Evolutionary conservation across 2,888 invertebrate genomes (phyloP).

Genomic region (Pelosia muscerda): DNA sequence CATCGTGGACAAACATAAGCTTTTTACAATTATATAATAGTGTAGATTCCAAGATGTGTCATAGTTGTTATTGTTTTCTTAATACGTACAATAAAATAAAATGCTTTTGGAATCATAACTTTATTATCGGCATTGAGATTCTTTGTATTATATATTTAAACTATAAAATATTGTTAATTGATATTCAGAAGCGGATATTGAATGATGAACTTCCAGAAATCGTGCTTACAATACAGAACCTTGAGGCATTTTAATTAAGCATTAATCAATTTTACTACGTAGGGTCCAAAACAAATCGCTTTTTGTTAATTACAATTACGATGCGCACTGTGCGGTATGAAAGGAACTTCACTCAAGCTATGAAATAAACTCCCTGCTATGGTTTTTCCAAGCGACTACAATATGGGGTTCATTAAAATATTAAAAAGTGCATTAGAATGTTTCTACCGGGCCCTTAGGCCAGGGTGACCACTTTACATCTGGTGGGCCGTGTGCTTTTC

Average conservation of each 20-base stretch:
- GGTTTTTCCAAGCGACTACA: no score
- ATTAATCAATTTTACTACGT: not conserved
- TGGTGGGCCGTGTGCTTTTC: no score
- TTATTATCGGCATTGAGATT: not conserved
- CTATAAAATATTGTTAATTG: conserved; percentile 1
- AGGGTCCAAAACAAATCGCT: not conserved
- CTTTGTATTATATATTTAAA: conserved; percentile 15
- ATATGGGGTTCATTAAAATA: no score
- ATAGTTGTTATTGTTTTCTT: not conserved
- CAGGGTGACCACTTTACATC: no score
- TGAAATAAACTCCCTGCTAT: no score
- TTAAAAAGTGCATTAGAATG: no score
- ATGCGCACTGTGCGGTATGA: no score
- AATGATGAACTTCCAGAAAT: not conserved
- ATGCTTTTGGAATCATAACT: not conserved
- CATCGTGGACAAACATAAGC: no score
- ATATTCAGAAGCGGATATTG: not conserved
- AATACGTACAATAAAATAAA: conserved; percentile 1
- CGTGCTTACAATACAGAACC: not conserved
- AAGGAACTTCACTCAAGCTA: no score
- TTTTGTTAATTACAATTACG: not conserved
- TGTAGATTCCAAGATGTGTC: not conserved
- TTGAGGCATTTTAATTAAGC: not conserved
- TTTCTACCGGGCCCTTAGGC: no score
- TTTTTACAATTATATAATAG: no score